phyloP scores from a whole-genome alignment of 2,888 invertebrate genomes.

The Liopterus haemorrhoidalis region DNA sequence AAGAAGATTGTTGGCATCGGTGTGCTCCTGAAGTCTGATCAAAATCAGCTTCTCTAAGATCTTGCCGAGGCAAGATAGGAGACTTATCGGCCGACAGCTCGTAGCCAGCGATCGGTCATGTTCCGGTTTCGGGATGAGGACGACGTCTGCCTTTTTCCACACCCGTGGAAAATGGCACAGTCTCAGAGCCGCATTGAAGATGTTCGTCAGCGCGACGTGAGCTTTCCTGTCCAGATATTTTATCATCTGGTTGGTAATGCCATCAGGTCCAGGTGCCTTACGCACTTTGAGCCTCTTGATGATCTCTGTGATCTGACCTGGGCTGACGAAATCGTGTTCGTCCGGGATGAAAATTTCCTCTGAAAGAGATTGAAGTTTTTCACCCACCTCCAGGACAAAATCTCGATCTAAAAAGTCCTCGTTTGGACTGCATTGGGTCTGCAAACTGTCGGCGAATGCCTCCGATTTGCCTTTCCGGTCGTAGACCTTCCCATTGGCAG shows the following conservation, averaged over 20 bases:
- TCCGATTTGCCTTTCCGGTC: too few relatives aligned
- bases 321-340: too few relatives aligned
- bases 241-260: conserved; percentile 20
- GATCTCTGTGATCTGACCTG: conserved; percentile 14
- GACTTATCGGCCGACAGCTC: conserved; percentile 25
- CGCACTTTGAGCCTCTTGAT: conserved; percentile 19
- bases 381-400: too few relatives aligned
- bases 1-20: conserved; percentile 23
- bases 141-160: conserved; percentile 24
- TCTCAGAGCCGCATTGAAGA: too few relatives aligned
- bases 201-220: too few relatives aligned
- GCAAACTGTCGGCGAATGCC: too few relatives aligned
- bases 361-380: too few relatives aligned
- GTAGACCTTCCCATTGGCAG: too few relatives aligned
- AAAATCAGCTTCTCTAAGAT: conserved; percentile 28
- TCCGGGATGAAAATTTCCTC: too few relatives aligned
- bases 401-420: too few relatives aligned
- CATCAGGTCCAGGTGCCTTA: conserved; percentile 29
- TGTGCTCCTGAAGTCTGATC: conserved; percentile 21
- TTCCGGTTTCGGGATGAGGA: conserved; percentile 23
- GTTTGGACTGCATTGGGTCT: too few relatives aligned
- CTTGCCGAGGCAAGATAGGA: conserved; percentile 23
- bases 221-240: too few relatives aligned
- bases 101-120: conserved; percentile 16
- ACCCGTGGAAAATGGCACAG: conserved; percentile 15